Evolutionary conservation across 2,113 vertebrate species (phyloP), one percentile per base, ranked within the genome.

Genomic region (Blennius ocellaris): DNA sequence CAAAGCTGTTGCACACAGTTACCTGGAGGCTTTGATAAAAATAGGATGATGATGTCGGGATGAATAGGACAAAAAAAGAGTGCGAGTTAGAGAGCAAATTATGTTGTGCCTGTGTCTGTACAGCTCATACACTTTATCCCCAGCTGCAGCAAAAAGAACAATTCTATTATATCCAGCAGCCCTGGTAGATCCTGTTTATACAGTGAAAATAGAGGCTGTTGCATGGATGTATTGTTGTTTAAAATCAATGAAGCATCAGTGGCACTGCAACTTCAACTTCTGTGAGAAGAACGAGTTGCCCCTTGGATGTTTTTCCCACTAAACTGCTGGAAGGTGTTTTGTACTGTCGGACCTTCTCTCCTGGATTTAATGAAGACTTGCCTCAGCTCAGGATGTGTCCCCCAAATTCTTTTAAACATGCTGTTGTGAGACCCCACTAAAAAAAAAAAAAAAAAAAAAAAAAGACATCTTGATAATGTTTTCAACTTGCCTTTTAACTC

Each of bases 11-110:
- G 71, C 63, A 59, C 49, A 78, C 49, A 15, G 44, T 79, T 72
- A 61, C 78, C 69, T 15, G 15, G 62, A 15, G 50, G 68, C 72
- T 69, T 73, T 47, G 62, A 76, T 30, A 77, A 76, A 83, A 81
- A 86, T 61, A 44, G 60, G 61, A 67, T 7, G 0, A 64, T 76
- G 58, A 77, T 54, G n/a, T 64, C 30, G 61, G 70, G 38, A 67
- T 49, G 71, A 60, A 65, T 61, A 53, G n/a, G 73, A 50, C 41
- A 41, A 56, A 51, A 36, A 74, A 45, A 11, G 54, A 65, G 11
- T 53, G n/a, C n/a, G 40, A 72, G 57, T 54, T 58, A 48, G 17
- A 49, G 54, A 55, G 55, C 43, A 69, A 79, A 84, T 81, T 0
- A 52, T 78, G 80, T 81, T 47, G 15, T 55, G 50, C 37, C 68